A percentile compares a stretch with the other conserved stretches of the same genome.
phyloP scores from a whole-genome alignment of 2,797 vertebrate species.

The Crocidura indochinensis region DNA sequence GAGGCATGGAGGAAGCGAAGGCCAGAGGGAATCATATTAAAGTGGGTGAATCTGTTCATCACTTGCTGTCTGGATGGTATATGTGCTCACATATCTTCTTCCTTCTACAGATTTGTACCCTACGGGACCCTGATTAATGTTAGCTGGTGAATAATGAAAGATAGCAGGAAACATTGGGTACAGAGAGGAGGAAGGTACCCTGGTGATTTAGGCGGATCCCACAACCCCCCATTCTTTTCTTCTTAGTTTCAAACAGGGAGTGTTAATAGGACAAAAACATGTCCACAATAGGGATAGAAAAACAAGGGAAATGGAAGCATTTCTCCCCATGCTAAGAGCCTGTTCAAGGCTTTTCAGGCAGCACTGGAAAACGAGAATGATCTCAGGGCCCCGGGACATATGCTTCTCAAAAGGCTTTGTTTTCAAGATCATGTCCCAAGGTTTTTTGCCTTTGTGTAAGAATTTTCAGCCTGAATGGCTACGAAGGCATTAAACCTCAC shows the following conservation, averaged over 20 bases:
- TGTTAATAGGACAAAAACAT: constrained; percentile 49
- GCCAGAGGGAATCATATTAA: constrained; percentile 85
- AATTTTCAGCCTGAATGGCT: background rate
- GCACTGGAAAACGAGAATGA: background rate
- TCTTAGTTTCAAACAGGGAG: constrained; percentile 53
- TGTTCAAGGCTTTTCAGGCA: background rate
- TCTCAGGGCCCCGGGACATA: background rate
- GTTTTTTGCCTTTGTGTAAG: constrained; percentile 49
- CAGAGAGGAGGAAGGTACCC: constrained; percentile 18
- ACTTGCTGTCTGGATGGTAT: constrained; percentile 82
- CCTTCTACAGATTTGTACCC: constrained; percentile 81
- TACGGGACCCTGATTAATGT: constrained; percentile 78
- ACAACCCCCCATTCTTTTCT: constrained; percentile 65
- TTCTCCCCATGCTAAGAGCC: constrained; percentile 16
- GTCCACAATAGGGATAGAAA: background rate
- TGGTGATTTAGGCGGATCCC: constrained; percentile 66
- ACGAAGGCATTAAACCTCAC: background rate
- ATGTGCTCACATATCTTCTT: constrained; percentile 81
- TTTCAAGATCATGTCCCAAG: constrained; percentile 18
- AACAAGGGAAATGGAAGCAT: constrained; percentile 26
- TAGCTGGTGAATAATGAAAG: constrained; percentile 80
- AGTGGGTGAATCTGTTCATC: constrained; percentile 86
- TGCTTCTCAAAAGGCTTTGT: constrained; percentile 11
- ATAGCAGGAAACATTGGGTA: constrained; percentile 68
- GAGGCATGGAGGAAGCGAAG: constrained; percentile 76